These are phyloP conservation scores for Zoanthus sociatus DNA, from an alignment of 92 coral and sea anemone genomes.

Conservation along the genomic window DNA sequence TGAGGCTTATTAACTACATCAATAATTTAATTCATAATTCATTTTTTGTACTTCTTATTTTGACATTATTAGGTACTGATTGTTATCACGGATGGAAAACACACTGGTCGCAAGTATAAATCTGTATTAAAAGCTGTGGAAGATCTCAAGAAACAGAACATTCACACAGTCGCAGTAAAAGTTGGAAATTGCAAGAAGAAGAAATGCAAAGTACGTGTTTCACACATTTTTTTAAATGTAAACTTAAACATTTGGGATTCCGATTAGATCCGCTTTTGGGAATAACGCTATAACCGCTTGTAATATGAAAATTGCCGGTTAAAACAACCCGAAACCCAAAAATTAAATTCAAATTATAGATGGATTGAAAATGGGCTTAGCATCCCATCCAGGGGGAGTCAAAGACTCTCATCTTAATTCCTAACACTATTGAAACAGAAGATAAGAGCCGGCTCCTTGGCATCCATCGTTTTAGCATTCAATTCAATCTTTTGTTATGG, in stretches of 20 bases:
- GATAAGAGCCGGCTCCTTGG: too few species aligned
- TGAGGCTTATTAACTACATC: background rate
- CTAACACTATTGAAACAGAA: too few species aligned
- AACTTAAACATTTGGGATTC: background rate
- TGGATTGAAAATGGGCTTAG: too few species aligned
- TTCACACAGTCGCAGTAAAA: background rate
- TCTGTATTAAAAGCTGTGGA: background rate
- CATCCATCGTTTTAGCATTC: too few species aligned
- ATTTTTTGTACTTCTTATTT: background rate
- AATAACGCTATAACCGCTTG: too few species aligned
- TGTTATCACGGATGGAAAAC: background rate
- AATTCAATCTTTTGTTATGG: too few species aligned
- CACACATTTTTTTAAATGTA: background rate
- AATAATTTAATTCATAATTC: background rate
- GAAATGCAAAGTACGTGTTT: constrained; percentile 19
- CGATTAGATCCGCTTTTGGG: background rate
- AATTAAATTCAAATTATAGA: too few species aligned
- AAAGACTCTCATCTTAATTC: too few species aligned
- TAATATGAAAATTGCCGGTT: too few species aligned
- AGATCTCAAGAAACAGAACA: background rate
- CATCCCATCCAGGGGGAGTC: too few species aligned
- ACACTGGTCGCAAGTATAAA: background rate
- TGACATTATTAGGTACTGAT: background rate
- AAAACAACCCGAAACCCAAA: too few species aligned
- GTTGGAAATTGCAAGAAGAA: background rate